Evolutionary conservation across 2,888 invertebrate genomes (phyloP).

Genomic region (Galerucella nymphaeae): DNA sequence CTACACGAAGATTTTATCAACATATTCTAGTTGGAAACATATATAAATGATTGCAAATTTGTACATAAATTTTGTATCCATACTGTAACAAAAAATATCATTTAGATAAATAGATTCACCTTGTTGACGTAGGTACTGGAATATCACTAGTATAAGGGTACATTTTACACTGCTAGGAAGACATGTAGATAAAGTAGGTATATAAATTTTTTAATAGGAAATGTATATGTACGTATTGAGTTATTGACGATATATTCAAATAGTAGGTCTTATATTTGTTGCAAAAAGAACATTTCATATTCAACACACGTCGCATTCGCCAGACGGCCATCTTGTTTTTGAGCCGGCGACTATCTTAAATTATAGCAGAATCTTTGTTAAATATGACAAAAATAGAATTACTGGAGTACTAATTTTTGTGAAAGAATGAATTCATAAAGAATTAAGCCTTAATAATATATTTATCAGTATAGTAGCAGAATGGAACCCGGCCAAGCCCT

Average conservation of each 20-base stretch:
- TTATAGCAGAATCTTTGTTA: conserved; percentile 39
- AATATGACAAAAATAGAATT: conserved; percentile 31
- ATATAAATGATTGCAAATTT: background rate
- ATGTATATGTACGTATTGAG: background rate
- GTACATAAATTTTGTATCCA: background rate
- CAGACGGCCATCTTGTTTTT: conserved; percentile 61
- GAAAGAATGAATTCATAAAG: background rate
- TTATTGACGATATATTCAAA: background rate
- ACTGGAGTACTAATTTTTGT: background rate
- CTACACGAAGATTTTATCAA: conserved; percentile 26
- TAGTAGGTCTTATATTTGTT: background rate
- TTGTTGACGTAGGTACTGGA: background rate
- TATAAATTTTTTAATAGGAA: background rate
- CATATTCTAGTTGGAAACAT: background rate
- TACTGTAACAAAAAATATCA: background rate
- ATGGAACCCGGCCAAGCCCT: conserved; percentile 49
- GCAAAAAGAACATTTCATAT: conserved; percentile 6
- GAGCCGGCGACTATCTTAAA: conserved; percentile 51
- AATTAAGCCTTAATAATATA: background rate
- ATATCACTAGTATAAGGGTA: background rate
- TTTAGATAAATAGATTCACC: background rate
- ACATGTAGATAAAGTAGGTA: background rate
- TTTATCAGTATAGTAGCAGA: conserved; percentile 11
- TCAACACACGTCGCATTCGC: conserved; percentile 59
- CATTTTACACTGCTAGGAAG: background rate